These are phyloP conservation scores for Callimorpha dominula DNA, from an alignment of 2,888 invertebrate species.

Conservation along the genomic window DNA sequence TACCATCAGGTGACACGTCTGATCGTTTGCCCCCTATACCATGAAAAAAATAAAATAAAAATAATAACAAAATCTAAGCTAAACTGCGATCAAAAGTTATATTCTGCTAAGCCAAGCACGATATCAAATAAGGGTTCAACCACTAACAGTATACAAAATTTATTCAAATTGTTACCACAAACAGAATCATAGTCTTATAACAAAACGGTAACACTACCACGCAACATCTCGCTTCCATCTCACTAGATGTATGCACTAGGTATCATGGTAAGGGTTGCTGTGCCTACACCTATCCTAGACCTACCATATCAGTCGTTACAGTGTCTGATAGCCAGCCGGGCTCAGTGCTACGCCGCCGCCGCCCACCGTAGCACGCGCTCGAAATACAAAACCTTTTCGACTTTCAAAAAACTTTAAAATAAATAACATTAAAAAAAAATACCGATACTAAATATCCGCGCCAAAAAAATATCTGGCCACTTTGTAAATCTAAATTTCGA, in stretches of 20 bases:
- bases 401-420: conserved; percentile 10
- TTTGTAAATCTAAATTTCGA: conserved; percentile 27
- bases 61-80: too few species aligned
- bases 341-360: conserved; percentile 76
- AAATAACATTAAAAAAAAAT: conserved; percentile 40
- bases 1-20: too few species aligned
- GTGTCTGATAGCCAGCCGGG: conserved; percentile 71
- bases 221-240: conserved; percentile 24
- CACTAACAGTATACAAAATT: neutral
- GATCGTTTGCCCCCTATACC: too few species aligned
- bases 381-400: conserved; percentile 26
- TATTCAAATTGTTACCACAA: neutral
- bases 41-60: too few species aligned
- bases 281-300: conserved; percentile 78
- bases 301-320: conserved; percentile 72
- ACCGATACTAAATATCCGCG: neutral
- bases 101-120: too few species aligned
- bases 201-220: neutral
- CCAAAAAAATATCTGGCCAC: neutral
- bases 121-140: neutral
- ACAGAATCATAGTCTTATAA: neutral
- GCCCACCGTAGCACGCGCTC: conserved; percentile 75
- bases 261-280: conserved; percentile 51
- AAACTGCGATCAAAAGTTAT: too few species aligned
- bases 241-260: conserved; percentile 42